These are phyloP conservation scores for Pseudomyrmex gracilis DNA, from an alignment of 1,140 invertebrate genomes.

Conservation along the genomic window DNA sequence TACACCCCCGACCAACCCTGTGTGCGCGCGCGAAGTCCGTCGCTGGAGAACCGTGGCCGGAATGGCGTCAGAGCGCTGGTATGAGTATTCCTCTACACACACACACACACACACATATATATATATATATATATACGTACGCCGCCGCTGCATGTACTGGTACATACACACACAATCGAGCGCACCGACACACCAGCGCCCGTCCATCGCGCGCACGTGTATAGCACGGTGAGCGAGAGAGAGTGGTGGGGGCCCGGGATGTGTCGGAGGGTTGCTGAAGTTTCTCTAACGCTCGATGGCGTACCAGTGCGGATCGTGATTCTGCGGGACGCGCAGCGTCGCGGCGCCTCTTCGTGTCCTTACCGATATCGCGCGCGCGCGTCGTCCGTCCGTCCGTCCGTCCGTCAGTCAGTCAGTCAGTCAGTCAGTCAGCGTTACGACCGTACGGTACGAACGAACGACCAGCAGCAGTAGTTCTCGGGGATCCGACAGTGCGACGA, in stretches of 20 bases:
- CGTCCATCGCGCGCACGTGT: constrained; percentile 40
- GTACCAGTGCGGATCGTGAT: constrained; percentile 85
- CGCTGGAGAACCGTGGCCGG: constrained; percentile 66
- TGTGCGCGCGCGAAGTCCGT: constrained; percentile 72
- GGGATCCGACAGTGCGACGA: constrained; percentile 8
- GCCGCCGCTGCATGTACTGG: not conserved
- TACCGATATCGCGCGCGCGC: constrained; percentile 34
- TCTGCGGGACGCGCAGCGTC: constrained; percentile 82
- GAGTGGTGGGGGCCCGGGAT: constrained; percentile 63
- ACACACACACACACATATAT: not conserved
- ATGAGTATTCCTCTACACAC: constrained; percentile 42
- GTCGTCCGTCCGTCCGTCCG: constrained; percentile 36
- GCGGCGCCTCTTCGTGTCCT: constrained; percentile 65
- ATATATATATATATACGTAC: not conserved
- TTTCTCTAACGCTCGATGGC: constrained; percentile 84
- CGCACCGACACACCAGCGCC: not conserved
- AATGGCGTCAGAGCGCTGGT: constrained; percentile 36
- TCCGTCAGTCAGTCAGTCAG: constrained; percentile 20
- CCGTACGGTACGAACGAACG: constrained; percentile 35
- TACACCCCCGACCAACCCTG: constrained; percentile 46
- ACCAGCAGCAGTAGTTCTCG: not conserved
- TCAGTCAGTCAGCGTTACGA: constrained; percentile 38
- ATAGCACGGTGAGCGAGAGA: constrained; percentile 35
- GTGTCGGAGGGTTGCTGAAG: constrained; percentile 76
- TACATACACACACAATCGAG: constrained; percentile 2